Evolutionary conservation across 2,797 vertebrate species (phyloP).

Genomic region (Dallia pectoralis): DNA sequence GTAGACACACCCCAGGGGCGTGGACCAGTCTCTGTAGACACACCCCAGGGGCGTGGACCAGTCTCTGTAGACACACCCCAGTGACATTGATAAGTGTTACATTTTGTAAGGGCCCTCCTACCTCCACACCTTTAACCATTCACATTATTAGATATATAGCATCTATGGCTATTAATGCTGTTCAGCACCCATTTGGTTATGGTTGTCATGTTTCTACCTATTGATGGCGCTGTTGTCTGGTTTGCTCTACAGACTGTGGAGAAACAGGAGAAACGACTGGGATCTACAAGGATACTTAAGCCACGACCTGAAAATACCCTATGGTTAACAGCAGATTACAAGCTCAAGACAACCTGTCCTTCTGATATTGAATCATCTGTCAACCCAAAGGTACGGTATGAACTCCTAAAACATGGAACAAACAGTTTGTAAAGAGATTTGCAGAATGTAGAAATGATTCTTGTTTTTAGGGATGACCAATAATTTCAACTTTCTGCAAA

Average conservation of each 20-base stretch:
- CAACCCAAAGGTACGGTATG: slow-evolving; percentile 13
- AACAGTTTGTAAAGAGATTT: too few relatives aligned
- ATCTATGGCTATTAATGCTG: background rate
- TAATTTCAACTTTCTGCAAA: background rate
- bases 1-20: too few relatives aligned
- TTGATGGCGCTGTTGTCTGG: background rate
- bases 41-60: too few relatives aligned
- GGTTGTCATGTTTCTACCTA: background rate
- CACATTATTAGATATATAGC: background rate
- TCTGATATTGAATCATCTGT: slow-evolving; percentile 16
- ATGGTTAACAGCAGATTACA: slow-evolving; percentile 1
- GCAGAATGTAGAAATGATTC: too few relatives aligned
- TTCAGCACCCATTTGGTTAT: background rate
- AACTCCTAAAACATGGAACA: too few relatives aligned
- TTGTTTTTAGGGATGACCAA: too few relatives aligned
- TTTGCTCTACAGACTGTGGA: slow-evolving; percentile 31
- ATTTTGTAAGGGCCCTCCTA: too few relatives aligned
- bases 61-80: too few relatives aligned
- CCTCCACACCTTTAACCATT: background rate
- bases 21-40: too few relatives aligned
- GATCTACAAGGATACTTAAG: slow-evolving; percentile 24
- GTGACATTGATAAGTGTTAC: too few relatives aligned
- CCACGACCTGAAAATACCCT: slow-evolving; percentile 26
- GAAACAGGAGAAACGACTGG: background rate
- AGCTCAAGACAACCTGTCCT: slow-evolving; percentile 14